phyloP scores from a whole-genome alignment of 2,888 invertebrate genomes.

The Harmothoe impar region DNA sequence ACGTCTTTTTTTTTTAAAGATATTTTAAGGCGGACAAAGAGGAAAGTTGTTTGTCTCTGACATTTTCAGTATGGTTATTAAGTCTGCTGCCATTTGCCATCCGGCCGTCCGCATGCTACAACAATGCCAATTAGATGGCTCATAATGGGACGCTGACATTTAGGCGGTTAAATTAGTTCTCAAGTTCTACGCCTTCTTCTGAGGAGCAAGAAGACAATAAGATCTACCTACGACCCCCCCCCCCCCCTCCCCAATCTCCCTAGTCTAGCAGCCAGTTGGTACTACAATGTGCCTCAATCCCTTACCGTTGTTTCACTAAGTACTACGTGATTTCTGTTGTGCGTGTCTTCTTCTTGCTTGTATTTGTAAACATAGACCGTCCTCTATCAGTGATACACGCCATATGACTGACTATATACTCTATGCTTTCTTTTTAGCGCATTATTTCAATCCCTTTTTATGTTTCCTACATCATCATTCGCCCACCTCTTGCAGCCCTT shows the following conservation, averaged over 20 bases:
- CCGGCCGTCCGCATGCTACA: background rate
- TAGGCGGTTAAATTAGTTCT: background rate
- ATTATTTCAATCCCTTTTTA: too few species aligned
- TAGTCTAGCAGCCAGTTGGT: background rate
- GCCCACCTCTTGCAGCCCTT: too few species aligned
- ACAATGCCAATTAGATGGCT: background rate
- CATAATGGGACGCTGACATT: background rate
- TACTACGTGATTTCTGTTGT: too few species aligned
- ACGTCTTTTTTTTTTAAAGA: background rate
- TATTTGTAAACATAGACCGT: too few species aligned
- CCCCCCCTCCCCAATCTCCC: background rate
- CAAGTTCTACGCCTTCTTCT: background rate
- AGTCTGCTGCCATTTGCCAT: background rate
- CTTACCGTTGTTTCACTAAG: too few species aligned
- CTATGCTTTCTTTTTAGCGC: too few species aligned
- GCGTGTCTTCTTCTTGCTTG: too few species aligned
- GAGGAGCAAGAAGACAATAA: background rate
- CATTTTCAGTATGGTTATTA: background rate
- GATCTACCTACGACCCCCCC: background rate
- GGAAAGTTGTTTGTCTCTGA: conserved; percentile 34
- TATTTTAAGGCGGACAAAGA: background rate
- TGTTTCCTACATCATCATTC: too few species aligned
- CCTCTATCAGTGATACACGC: too few species aligned
- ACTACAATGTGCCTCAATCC: background rate
- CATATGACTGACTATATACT: too few species aligned